Evolutionary conservation across 1,140 invertebrate genomes (phyloP).

Genomic region (Cotesia vestalis): DNA sequence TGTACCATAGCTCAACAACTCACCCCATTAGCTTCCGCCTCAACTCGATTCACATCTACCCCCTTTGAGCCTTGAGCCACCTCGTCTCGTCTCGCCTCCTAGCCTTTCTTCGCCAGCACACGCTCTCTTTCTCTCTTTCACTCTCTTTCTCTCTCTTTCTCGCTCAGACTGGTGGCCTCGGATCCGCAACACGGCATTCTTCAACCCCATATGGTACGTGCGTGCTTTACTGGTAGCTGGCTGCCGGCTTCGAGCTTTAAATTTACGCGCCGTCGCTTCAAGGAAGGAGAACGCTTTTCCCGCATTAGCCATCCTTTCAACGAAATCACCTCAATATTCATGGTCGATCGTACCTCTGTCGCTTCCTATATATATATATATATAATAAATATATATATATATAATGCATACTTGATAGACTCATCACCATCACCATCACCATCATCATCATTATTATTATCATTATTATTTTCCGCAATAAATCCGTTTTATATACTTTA

Average conservation of each 20-base stretch:
- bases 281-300: slow-evolving; percentile 24
- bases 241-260: slow-evolving; percentile 33
- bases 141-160: too few relatives aligned
- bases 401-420: slow-evolving; percentile 20
- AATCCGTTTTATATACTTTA: not conserved
- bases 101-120: too few relatives aligned
- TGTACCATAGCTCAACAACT: not conserved
- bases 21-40: slow-evolving; percentile 20
- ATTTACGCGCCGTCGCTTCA: slow-evolving; percentile 43
- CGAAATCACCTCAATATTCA: slow-evolving; percentile 35
- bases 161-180: not conserved
- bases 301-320: slow-evolving; percentile 32
- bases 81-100: not conserved
- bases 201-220: slow-evolving; percentile 44
- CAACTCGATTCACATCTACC: slow-evolving; percentile 8
- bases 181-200: slow-evolving; percentile 49
- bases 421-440: slow-evolving; percentile 8
- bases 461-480: not conserved
- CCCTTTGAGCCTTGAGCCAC: not conserved
- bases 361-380: not conserved
- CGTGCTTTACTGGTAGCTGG: slow-evolving; percentile 40
- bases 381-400: not conserved
- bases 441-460: not conserved
- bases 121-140: not conserved
- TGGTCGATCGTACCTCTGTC: slow-evolving; percentile 3